A percentile compares a stretch with the other conserved stretches of the same genome.
These are phyloP conservation scores for Percina caprodes DNA, from an alignment of 2,113 vertebrate species.

Conservation along the genomic window DNA sequence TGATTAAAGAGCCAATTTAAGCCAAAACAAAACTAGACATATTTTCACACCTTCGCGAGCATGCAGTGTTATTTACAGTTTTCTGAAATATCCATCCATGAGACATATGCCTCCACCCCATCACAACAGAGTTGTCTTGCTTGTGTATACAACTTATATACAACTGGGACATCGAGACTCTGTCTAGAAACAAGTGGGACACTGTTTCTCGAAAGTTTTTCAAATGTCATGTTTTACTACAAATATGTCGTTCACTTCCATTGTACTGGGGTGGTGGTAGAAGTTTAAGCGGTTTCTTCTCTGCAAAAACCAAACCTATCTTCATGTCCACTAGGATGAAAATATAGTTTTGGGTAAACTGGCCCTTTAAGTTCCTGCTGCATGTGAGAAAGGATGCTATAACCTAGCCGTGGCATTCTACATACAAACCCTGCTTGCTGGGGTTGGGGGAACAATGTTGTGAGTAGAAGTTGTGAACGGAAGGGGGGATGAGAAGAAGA, in stretches of 20 bases:
- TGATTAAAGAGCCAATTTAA: slow-evolving; percentile 40
- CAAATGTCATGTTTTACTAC: slow-evolving; percentile 3
- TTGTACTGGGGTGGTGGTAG: not conserved
- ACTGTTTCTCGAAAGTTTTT: not conserved
- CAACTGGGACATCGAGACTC: not conserved
- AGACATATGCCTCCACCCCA: slow-evolving; percentile 8
- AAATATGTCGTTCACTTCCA: not conserved
- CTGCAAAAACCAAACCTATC: slow-evolving; percentile 18
- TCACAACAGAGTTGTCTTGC: slow-evolving; percentile 18
- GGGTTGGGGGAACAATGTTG: not conserved
- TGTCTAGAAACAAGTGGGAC: not conserved
- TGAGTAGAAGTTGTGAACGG: slow-evolving; percentile 9
- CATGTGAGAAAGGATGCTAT: not conserved
- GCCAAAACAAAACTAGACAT: slow-evolving; percentile 7
- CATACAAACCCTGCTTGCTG: slow-evolving; percentile 1
- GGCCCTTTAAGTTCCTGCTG: slow-evolving; percentile 24
- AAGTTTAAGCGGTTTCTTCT: not conserved
- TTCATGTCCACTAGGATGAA: not conserved
- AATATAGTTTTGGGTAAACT: slow-evolving; percentile 9
- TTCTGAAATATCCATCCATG: slow-evolving; percentile 3
- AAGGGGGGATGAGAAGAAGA: slow-evolving; percentile 10
- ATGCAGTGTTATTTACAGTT: slow-evolving; percentile 3
- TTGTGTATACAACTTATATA: slow-evolving; percentile 8
- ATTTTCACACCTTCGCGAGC: not conserved
- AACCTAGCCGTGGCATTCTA: not conserved